A percentile compares a stretch with the other conserved stretches of the same genome.
phyloP scores from a whole-genome alignment of 1,140 invertebrate species.

The Zaprionus africanus region DNA sequence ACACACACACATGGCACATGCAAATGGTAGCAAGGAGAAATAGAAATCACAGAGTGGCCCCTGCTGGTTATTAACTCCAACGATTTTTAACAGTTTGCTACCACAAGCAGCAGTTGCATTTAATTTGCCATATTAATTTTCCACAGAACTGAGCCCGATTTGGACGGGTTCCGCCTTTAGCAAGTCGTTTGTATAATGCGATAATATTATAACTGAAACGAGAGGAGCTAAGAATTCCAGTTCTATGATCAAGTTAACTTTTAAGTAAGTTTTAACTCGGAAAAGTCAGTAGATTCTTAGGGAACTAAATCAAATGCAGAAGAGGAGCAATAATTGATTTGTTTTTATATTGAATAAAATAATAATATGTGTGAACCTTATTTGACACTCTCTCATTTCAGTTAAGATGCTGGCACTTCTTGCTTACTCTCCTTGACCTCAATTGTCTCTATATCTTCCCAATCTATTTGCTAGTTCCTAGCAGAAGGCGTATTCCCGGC shows the following conservation, averaged over 20 bases:
- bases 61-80: constrained; percentile 65
- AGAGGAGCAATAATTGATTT: no score
- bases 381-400: not conserved
- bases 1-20: constrained; percentile 25
- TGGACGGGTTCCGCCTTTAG: not conserved
- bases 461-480: not conserved
- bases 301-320: no score
- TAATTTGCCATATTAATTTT: constrained; percentile 70
- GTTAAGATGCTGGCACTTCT: not conserved
- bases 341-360: not conserved
- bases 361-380: not conserved
- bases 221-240: not conserved
- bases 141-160: constrained; percentile 27
- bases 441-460: constrained; percentile 10
- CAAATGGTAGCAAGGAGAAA: constrained; percentile 49
- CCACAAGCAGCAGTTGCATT: constrained; percentile 51
- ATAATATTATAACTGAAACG: constrained; percentile 29
- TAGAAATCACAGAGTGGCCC: constrained; percentile 36
- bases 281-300: not conserved
- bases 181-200: constrained; percentile 32
- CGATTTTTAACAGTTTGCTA: constrained; percentile 61
- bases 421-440: constrained; percentile 13
- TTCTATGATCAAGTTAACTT: not conserved
- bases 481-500: not conserved
- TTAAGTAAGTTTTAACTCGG: not conserved